Evolutionary conservation across 2,888 invertebrate genomes (phyloP).

Genomic region (Agrilus biguttatus): DNA sequence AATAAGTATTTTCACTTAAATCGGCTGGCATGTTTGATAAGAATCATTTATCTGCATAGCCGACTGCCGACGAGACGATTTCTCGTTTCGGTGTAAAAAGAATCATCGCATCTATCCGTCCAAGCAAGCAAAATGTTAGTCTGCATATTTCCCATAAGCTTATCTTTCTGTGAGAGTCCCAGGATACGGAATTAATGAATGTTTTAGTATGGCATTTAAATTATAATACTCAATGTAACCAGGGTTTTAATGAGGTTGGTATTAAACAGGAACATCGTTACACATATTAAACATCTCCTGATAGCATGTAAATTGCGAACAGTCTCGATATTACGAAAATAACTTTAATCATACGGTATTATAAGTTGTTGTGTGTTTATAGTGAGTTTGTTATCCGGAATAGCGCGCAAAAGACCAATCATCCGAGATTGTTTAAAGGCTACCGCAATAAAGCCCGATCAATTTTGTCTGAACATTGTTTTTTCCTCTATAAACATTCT

Average conservation of each 20-base stretch:
- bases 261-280: slow-evolving; percentile 16
- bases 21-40: too few species aligned
- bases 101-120: too few species aligned
- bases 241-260: slow-evolving; percentile 12
- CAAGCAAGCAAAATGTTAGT: too few species aligned
- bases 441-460: too few species aligned
- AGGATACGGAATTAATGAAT: background rate
- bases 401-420: background rate
- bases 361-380: slow-evolving; percentile 17
- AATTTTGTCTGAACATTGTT: too few species aligned
- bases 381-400: slow-evolving; percentile 12
- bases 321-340: slow-evolving; percentile 17
- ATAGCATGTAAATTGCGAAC: slow-evolving; percentile 8
- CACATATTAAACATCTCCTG: slow-evolving; percentile 13
- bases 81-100: too few species aligned
- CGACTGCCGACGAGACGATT: too few species aligned
- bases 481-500: too few species aligned
- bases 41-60: too few species aligned
- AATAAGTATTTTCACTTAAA: too few species aligned
- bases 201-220: slow-evolving; percentile 1
- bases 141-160: background rate
- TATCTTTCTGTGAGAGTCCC: background rate
- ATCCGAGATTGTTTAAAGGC: too few species aligned
- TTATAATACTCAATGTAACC: slow-evolving; percentile 2
- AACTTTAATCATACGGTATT: slow-evolving; percentile 20